phyloP scores from a whole-genome alignment of 2,113 vertebrate species.

The Prionailurus viverrinus region DNA sequence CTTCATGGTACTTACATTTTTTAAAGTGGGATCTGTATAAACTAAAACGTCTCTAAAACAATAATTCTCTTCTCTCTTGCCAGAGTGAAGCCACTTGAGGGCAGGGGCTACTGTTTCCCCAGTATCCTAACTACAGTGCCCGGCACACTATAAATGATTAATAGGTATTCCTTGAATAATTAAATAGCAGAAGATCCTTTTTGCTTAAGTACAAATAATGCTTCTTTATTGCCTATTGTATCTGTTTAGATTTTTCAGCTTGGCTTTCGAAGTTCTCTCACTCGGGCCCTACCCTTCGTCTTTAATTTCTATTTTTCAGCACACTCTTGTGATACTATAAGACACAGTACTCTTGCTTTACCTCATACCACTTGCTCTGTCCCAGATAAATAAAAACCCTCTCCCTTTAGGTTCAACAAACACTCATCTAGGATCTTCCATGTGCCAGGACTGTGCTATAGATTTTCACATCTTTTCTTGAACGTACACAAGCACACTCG shows the following conservation, averaged over 20 bases:
- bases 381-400: background rate
- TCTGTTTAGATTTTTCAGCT: background rate
- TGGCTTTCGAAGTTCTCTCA: slow-evolving; percentile 1
- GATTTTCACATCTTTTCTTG: background rate
- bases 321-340: background rate
- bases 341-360: background rate
- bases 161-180: background rate
- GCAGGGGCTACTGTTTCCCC: background rate
- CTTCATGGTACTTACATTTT: background rate
- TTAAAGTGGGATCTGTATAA: background rate
- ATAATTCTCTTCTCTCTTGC: background rate
- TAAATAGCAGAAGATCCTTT: background rate
- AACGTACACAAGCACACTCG: background rate
- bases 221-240: background rate
- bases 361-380: background rate
- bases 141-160: background rate
- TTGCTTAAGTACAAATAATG: background rate
- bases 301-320: background rate
- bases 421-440: background rate
- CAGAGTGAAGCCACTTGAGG: background rate
- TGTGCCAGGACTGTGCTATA: background rate
- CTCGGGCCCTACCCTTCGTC: background rate
- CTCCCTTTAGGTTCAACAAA: background rate
- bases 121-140: background rate
- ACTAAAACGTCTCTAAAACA: background rate